A percentile compares a stretch with the other conserved stretches of the same genome.
Evolutionary conservation across 2,113 vertebrate species (phyloP).

Genomic region (Castor canadensis): DNA sequence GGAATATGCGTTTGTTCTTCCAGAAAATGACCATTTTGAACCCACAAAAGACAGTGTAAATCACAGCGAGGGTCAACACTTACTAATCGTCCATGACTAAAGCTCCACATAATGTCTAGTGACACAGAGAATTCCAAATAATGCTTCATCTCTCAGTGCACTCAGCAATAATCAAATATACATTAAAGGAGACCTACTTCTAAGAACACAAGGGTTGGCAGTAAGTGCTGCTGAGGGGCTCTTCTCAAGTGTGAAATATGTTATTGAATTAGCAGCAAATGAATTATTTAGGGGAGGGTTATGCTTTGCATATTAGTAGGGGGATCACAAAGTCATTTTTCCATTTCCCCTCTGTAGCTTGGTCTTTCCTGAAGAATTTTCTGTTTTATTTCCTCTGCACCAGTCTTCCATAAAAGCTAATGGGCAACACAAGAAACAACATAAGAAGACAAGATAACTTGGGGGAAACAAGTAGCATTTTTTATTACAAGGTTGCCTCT

Average conservation of each 20-base stretch:
- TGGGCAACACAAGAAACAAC: neutral
- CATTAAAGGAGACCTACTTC: slow-evolving; percentile 58
- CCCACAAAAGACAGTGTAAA: slow-evolving; percentile 61
- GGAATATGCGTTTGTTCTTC: neutral
- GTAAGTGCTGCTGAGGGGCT: neutral
- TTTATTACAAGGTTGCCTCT: neutral
- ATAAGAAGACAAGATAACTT: neutral
- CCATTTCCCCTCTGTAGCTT: neutral
- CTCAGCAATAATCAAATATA: slow-evolving; percentile 69
- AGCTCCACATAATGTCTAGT: slow-evolving; percentile 58
- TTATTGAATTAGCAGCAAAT: slow-evolving; percentile 57
- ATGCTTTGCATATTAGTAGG: neutral
- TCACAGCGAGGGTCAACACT: slow-evolving; percentile 65
- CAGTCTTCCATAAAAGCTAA: neutral
- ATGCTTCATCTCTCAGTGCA: slow-evolving; percentile 25
- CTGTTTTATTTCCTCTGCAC: neutral
- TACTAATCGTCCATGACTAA: slow-evolving; percentile 78
- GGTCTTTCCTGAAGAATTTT: slow-evolving; percentile 26
- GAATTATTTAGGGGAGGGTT: slow-evolving; percentile 33
- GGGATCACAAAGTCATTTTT: neutral
- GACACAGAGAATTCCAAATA: slow-evolving; percentile 74
- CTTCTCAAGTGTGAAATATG: slow-evolving; percentile 66
- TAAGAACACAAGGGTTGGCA: slow-evolving; percentile 41
- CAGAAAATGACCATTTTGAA: slow-evolving; percentile 47
- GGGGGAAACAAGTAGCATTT: neutral